These are phyloP conservation scores for Chymomyza costata DNA, from an alignment of 1,140 invertebrate genomes.

Conservation along the genomic window DNA sequence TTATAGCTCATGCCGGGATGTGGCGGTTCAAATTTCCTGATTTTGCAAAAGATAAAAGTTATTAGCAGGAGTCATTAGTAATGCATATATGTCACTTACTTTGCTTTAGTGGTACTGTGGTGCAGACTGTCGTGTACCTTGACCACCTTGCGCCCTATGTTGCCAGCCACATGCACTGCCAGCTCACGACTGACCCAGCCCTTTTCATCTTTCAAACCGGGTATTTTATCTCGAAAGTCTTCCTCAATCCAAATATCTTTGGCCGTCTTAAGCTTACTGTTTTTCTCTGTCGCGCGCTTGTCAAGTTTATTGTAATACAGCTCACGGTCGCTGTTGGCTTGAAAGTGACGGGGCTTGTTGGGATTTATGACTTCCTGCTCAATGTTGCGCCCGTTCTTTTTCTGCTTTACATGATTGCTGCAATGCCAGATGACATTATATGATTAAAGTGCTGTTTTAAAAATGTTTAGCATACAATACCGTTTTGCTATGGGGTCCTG, in stretches of 20 bases:
- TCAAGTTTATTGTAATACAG: conserved; percentile 50
- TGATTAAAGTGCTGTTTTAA: not conserved
- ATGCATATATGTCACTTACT: conserved; percentile 29
- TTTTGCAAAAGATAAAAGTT: too few relatives aligned
- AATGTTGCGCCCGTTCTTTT: conserved; percentile 63
- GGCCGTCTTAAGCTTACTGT: conserved; percentile 16
- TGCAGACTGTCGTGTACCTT: conserved; percentile 64
- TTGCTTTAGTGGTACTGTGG: conserved; percentile 64
- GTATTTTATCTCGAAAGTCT: conserved; percentile 60
- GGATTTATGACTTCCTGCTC: conserved; percentile 69
- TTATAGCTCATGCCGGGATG: conserved; percentile 95
- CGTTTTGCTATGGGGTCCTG: conserved; percentile 77
- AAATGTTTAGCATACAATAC: conserved; percentile 30
- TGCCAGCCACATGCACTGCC: conserved; percentile 54
- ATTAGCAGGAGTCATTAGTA: too few relatives aligned
- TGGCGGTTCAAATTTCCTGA: conserved; percentile 83
- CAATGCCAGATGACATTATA: not conserved
- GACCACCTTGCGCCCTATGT: conserved; percentile 55
- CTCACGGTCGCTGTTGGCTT: conserved; percentile 58
- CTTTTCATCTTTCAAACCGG: conserved; percentile 59
- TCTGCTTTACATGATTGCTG: conserved; percentile 76
- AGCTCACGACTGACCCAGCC: conserved; percentile 65
- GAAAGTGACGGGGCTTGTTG: conserved; percentile 54
- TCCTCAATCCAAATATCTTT: conserved; percentile 64
- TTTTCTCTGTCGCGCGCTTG: conserved; percentile 16